phyloP scores from a whole-genome alignment of 2,113 vertebrate species.

The Cranoglanis bouderius region DNA sequence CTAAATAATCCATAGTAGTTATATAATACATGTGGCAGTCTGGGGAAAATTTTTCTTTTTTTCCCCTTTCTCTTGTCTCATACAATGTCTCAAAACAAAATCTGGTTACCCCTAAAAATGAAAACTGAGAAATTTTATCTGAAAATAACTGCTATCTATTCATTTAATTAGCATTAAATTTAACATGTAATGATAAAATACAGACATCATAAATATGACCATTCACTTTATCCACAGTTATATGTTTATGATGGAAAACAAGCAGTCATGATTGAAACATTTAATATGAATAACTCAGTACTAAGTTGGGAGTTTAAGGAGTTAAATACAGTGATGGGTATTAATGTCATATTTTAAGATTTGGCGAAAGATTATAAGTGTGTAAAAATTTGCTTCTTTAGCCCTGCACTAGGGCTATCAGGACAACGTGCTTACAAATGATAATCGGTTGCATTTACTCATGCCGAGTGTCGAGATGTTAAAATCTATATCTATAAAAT shows the following conservation, averaged over 20 bases:
- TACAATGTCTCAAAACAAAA: no score
- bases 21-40: neutral
- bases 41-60: neutral
- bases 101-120: neutral
- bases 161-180: neutral
- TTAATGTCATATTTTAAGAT: neutral
- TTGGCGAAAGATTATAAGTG: neutral
- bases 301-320: neutral
- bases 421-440: neutral
- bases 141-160: neutral
- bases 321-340: neutral
- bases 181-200: neutral
- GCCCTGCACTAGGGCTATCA: no score
- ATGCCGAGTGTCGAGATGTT: no score
- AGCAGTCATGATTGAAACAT: neutral
- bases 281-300: neutral
- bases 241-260: neutral
- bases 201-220: neutral
- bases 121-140: neutral
- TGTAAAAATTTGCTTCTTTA: neutral
- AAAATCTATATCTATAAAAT: conserved; percentile 1
- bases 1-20: neutral
- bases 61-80: neutral
- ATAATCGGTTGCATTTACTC: neutral
- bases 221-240: neutral